Evolutionary conservation across 2,888 invertebrate species (phyloP).

Genomic region (Melipona bicolor): DNA sequence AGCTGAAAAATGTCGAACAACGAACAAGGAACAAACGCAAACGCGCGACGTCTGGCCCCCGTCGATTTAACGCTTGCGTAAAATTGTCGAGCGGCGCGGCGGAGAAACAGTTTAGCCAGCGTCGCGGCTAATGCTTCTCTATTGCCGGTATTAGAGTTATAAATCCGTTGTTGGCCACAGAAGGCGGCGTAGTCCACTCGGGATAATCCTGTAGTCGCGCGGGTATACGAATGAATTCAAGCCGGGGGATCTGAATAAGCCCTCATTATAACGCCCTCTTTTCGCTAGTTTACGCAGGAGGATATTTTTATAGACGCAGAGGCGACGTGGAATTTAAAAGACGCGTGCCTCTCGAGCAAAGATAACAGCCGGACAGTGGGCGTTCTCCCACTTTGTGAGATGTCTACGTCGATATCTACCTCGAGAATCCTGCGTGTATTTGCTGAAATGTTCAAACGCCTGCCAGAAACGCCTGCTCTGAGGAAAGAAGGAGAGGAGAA

Average conservation of each 20-base stretch:
- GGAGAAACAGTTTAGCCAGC: constrained; percentile 50
- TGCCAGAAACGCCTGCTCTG: not conserved
- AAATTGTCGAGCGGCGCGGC: constrained; percentile 59
- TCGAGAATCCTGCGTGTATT: not conserved
- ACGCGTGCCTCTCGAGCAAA: not conserved
- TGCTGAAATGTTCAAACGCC: not conserved
- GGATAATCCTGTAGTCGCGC: constrained; percentile 65
- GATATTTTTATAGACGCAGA: not conserved
- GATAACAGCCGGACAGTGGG: not conserved
- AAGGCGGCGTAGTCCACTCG: constrained; percentile 48
- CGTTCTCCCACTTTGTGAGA: not conserved
- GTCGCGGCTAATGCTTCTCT: constrained; percentile 62
- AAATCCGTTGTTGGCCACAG: constrained; percentile 66
- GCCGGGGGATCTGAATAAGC: constrained; percentile 44
- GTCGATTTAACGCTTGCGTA: constrained; percentile 50
- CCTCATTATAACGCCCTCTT: constrained; percentile 39
- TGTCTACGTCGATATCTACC: not conserved
- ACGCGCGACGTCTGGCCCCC: not conserved
- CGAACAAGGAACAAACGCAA: too few relatives aligned
- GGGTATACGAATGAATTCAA: constrained; percentile 65
- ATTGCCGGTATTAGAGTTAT: constrained; percentile 66
- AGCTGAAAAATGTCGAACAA: not conserved
- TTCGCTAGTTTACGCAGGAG: constrained; percentile 16
- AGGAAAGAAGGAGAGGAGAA: too few relatives aligned
- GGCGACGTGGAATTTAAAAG: not conserved